Conservation (phyloP, 2,113 vertebrate genomes). For the Macrotus californicus region DNA sequence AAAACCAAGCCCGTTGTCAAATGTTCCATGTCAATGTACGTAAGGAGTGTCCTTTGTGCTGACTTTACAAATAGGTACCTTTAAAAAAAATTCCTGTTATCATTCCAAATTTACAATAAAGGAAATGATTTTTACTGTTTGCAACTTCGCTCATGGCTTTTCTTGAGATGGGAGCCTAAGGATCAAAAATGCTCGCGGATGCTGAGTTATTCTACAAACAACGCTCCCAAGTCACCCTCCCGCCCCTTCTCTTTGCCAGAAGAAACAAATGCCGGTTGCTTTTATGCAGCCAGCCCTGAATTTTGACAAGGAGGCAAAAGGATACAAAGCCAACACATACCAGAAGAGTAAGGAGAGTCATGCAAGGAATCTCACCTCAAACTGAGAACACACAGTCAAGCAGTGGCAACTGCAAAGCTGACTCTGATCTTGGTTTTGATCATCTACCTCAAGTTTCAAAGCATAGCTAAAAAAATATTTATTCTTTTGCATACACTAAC, state of each 20-base stretch:
- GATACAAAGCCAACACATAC: conserved; percentile 41
- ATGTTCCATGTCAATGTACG: neutral
- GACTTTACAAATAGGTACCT: neutral
- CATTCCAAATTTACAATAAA: conserved; percentile 3
- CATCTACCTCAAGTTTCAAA: conserved; percentile 45
- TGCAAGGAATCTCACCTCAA: conserved; percentile 33
- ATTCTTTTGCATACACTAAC: neutral
- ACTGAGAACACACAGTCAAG: conserved; percentile 29
- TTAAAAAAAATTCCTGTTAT: neutral
- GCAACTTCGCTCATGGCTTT: conserved; percentile 46
- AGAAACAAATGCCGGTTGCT: conserved; percentile 33
- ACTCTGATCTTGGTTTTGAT: conserved; percentile 9
- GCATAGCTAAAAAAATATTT: neutral
- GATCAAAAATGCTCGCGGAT: conserved; percentile 28
- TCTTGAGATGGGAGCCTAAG: conserved; percentile 37
- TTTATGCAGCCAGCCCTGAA: conserved; percentile 32
- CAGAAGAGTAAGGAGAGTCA: conserved; percentile 58
- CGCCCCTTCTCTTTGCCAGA: conserved; percentile 14
- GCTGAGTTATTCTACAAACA: conserved; percentile 29
- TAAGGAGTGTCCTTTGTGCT: neutral
- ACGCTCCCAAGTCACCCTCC: neutral
- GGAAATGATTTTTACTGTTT: neutral
- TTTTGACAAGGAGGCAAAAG: conserved; percentile 55
- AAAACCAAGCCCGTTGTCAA: neutral
- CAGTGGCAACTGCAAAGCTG: conserved; percentile 3